phyloP scores from a whole-genome alignment of 2,888 invertebrate genomes.

The Myathropa florea region DNA sequence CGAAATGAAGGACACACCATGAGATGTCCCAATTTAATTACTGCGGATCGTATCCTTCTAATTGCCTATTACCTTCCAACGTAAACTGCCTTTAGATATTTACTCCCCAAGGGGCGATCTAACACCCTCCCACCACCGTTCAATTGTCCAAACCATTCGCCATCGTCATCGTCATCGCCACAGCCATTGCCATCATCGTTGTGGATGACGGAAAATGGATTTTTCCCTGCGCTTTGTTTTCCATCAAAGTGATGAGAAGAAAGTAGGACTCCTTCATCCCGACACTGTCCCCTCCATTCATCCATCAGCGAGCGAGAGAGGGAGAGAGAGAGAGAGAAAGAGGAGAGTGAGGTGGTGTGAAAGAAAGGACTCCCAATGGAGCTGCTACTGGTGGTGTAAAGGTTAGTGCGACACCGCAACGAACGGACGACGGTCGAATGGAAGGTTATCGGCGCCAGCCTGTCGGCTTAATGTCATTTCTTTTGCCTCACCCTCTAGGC shows the following conservation, averaged over 20 bases:
- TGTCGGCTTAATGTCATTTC: slow-evolving; percentile 56
- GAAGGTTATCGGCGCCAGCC: slow-evolving; percentile 65
- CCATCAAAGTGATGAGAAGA: slow-evolving; percentile 63
- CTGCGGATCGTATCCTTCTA: slow-evolving; percentile 80
- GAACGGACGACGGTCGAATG: neutral
- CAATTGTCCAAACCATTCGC: slow-evolving; percentile 38
- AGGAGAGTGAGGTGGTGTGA: too few relatives aligned
- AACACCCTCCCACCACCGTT: slow-evolving; percentile 17
- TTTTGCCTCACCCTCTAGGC: neutral
- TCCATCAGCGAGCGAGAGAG: neutral
- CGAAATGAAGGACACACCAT: slow-evolving; percentile 74
- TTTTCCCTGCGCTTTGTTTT: slow-evolving; percentile 40
- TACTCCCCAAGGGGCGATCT: slow-evolving; percentile 65
- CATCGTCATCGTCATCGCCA: neutral
- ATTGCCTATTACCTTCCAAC: slow-evolving; percentile 78
- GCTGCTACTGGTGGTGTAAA: slow-evolving; percentile 17
- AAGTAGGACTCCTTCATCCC: slow-evolving; percentile 21
- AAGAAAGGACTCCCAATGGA: slow-evolving; percentile 33
- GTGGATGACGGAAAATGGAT: slow-evolving; percentile 54
- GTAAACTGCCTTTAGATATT: slow-evolving; percentile 70
- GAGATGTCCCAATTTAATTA: slow-evolving; percentile 78
- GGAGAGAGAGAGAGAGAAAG: neutral
- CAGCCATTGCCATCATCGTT: slow-evolving; percentile 2
- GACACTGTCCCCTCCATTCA: neutral
- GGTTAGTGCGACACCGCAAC: slow-evolving; percentile 37